phyloP scores from a whole-genome alignment of 2,797 vertebrate genomes.

The Periophthalmus magnuspinnatus region DNA sequence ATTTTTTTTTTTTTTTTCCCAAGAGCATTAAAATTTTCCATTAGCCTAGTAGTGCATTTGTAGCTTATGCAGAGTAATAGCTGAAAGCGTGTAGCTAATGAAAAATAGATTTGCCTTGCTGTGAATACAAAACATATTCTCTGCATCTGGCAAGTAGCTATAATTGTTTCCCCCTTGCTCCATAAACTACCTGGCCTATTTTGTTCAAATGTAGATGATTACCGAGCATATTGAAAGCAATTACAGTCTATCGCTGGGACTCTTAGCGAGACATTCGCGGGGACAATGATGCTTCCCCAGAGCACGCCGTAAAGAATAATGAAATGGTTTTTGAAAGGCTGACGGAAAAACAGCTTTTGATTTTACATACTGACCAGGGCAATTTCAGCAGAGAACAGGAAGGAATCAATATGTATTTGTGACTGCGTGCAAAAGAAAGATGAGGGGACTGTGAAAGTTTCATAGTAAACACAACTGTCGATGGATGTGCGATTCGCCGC shows the following conservation, averaged over 20 bases:
- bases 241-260: slow-evolving; percentile 26
- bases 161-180: slow-evolving; percentile 54
- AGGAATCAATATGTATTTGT: slow-evolving; percentile 42
- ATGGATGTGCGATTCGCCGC: slow-evolving; percentile 21
- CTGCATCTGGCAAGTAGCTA: slow-evolving; percentile 15
- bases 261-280: slow-evolving; percentile 15
- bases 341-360: slow-evolving; percentile 24
- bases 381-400: slow-evolving; percentile 25
- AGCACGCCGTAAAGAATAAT: slow-evolving; percentile 28
- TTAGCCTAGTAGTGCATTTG: slow-evolving; percentile 42
- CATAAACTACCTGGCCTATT: slow-evolving; percentile 33
- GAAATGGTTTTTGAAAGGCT: slow-evolving; percentile 24
- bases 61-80: slow-evolving; percentile 50
- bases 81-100: slow-evolving; percentile 50
- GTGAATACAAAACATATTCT: slow-evolving; percentile 38
- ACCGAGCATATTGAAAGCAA: slow-evolving; percentile 30
- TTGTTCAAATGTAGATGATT: slow-evolving; percentile 49
- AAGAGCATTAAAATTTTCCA: slow-evolving; percentile 55
- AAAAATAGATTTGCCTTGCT: slow-evolving; percentile 46
- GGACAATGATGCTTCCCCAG: slow-evolving; percentile 33
- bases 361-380: slow-evolving; percentile 30
- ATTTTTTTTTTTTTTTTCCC: slow-evolving; percentile 35
- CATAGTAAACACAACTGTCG: slow-evolving; percentile 27
- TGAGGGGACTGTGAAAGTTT: slow-evolving; percentile 9
- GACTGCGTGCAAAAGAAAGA: slow-evolving; percentile 25